phyloP scores from a whole-genome alignment of 2,797 vertebrate species.

The Onychomys arenicola region DNA sequence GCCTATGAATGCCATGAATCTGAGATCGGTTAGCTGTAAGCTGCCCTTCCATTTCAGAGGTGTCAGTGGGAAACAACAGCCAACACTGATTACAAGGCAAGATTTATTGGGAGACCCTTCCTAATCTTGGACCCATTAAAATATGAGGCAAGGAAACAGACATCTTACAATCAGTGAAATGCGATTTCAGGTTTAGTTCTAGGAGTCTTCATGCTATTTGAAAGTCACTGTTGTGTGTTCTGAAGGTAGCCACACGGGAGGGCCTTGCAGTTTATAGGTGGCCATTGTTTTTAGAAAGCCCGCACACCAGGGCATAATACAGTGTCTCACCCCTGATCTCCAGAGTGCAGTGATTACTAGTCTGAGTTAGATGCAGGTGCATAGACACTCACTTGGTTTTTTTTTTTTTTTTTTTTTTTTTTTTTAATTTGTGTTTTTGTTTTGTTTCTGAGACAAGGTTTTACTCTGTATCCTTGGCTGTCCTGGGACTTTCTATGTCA shows the following conservation, averaged over 20 bases:
- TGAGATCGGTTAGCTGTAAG: constrained; percentile 36
- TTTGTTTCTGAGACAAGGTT: neutral
- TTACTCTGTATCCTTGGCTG: neutral
- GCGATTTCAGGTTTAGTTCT: constrained; percentile 26
- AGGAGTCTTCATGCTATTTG: constrained; percentile 21
- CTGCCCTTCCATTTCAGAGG: constrained; percentile 26
- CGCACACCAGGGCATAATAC: neutral
- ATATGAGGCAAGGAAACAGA: neutral
- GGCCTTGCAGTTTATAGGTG: neutral
- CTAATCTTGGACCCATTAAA: constrained; percentile 43
- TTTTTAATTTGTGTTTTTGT: neutral
- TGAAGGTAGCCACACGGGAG: neutral
- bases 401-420: neutral
- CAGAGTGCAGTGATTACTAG: constrained; percentile 26
- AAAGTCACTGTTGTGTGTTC: neutral
- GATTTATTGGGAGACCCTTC: neutral
- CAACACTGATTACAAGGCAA: constrained; percentile 35
- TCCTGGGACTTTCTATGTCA: neutral
- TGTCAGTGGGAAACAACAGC: constrained; percentile 29
- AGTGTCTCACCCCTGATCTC: neutral
- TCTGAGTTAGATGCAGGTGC: neutral
- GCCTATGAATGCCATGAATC: constrained; percentile 19
- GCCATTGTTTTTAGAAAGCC: constrained; percentile 28
- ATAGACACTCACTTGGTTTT: neutral
- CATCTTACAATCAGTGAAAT: constrained; percentile 49